A percentile compares a stretch with the other conserved stretches of the same genome.
Conservation (phyloP, 2,888 invertebrate genomes). For the Dasypolia templi region DNA sequence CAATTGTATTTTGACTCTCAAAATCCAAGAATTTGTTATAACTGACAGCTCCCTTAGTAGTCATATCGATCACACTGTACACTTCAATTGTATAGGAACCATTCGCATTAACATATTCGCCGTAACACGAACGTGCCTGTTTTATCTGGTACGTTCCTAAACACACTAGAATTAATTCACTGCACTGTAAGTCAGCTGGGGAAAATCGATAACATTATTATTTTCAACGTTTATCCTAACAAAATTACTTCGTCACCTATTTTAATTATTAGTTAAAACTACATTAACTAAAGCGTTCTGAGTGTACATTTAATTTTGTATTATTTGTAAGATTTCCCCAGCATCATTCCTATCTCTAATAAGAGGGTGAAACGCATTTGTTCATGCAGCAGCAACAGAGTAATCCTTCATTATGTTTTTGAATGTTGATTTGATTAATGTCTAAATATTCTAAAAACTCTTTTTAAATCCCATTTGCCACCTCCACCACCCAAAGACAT, state of each 20-base stretch:
- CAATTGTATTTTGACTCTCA: too few species aligned
- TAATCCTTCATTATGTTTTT: background rate
- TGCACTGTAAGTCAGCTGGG: background rate
- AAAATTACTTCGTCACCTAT: background rate
- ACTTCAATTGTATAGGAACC: too few species aligned
- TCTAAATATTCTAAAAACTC: background rate
- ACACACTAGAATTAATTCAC: background rate
- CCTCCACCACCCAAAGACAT: background rate
- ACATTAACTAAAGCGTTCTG: background rate
- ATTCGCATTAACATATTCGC: background rate
- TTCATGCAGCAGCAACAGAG: background rate
- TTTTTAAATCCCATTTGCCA: background rate
- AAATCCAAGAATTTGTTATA: too few species aligned
- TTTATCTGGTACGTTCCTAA: background rate
- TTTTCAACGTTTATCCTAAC: background rate
- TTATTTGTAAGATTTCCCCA: too few species aligned
- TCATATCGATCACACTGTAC: too few species aligned
- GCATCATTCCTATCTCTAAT: background rate
- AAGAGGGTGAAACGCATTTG: background rate
- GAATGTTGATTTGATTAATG: background rate
- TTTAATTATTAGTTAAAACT: background rate
- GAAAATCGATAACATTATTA: background rate
- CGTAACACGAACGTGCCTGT: slow-evolving; percentile 1
- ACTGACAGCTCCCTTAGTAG: too few species aligned
- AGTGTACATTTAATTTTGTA: background rate